Evolutionary conservation across 2,888 invertebrate species (phyloP), one percentile per base, ranked within the genome.

Genomic region (Isotomurus palustris): DNA sequence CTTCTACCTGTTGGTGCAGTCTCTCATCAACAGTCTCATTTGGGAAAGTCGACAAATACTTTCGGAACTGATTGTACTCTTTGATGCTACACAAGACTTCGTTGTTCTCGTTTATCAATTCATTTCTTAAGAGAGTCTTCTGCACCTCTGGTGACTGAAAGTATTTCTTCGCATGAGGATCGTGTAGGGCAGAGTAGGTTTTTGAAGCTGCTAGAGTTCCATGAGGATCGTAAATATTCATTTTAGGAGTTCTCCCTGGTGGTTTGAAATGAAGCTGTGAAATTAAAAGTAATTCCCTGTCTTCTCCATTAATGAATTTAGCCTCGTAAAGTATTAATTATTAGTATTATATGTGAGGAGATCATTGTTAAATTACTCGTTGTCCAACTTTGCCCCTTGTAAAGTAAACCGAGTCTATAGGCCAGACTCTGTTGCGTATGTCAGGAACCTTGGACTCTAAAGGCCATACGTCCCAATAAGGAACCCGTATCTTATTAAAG

Each of bases 151-250:
- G 24, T 1, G 48, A 36, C 2, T 27, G 14, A 27, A 60, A 60
- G 29, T 60, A 60, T 5, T 19, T 41, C 27, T 43, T 36, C 14
- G 53, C 56, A 28, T 53, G 44, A 1, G 60, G 60, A 22, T 60
- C 60, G 40, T 60, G 60, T 12, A 60, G 40, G 1, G 56, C 49
- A 12, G 56, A 47, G 25, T 60, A 60, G n/a, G n/a, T n/a, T n/a
- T n/a, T n/a, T n/a, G n/a, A n/a, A n/a, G n/a, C n/a, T n/a, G n/a
- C n/a, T n/a, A n/a, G n/a, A n/a, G n/a, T n/a, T n/a, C n/a, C n/a
- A n/a, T n/a, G n/a, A n/a, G n/a, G n/a, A n/a, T n/a, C n/a, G n/a
- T n/a, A n/a, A n/a, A n/a, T n/a, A n/a, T n/a, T n/a, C n/a, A n/a
- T n/a, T n/a, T n/a, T n/a, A n/a, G n/a, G n/a, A n/a, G n/a, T n/a